A percentile compares a stretch with the other conserved stretches of the same genome.
These are phyloP conservation scores for Melanotaenia boesemani DNA, from an alignment of 2,797 vertebrate species.

Conservation along the genomic window DNA sequence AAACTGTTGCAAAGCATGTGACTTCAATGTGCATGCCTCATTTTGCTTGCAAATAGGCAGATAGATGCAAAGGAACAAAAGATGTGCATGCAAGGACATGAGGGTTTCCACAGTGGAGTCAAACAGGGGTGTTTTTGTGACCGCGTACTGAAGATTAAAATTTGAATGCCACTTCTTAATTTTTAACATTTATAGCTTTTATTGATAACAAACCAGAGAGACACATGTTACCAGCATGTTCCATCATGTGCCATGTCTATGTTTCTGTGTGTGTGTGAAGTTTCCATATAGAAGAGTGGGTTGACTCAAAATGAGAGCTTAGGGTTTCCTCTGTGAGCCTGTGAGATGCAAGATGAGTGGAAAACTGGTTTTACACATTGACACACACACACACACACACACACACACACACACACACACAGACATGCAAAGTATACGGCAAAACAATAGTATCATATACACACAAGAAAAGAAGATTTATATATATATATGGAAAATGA, in stretches of 20 bases:
- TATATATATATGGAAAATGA: not conserved
- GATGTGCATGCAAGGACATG: not conserved
- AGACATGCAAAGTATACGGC: slow-evolving; percentile 4
- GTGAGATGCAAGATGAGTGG: slow-evolving; percentile 67
- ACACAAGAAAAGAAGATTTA: not conserved
- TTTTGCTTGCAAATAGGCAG: slow-evolving; percentile 30
- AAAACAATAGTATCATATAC: slow-evolving; percentile 1
- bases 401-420: too few relatives aligned
- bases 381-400: slow-evolving; percentile 9
- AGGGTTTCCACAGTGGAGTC: not conserved
- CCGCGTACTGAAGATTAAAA: too few relatives aligned
- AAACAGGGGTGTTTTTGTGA: too few relatives aligned
- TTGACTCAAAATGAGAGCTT: slow-evolving; percentile 75
- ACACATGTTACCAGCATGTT: slow-evolving; percentile 45
- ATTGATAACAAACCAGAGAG: not conserved
- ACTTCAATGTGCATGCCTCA: not conserved
- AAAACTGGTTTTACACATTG: slow-evolving; percentile 75
- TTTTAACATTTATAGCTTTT: not conserved
- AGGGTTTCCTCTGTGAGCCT: slow-evolving; percentile 68
- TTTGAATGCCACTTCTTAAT: too few relatives aligned
- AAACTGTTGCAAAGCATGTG: slow-evolving; percentile 1
- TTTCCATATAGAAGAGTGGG: slow-evolving; percentile 77
- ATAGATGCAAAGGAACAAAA: slow-evolving; percentile 1
- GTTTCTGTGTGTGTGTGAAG: slow-evolving; percentile 60
- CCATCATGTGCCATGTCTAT: slow-evolving; percentile 26